Conservation (phyloP, 1,140 invertebrate genomes). For the Lepidotrigona ventralis region DNA sequence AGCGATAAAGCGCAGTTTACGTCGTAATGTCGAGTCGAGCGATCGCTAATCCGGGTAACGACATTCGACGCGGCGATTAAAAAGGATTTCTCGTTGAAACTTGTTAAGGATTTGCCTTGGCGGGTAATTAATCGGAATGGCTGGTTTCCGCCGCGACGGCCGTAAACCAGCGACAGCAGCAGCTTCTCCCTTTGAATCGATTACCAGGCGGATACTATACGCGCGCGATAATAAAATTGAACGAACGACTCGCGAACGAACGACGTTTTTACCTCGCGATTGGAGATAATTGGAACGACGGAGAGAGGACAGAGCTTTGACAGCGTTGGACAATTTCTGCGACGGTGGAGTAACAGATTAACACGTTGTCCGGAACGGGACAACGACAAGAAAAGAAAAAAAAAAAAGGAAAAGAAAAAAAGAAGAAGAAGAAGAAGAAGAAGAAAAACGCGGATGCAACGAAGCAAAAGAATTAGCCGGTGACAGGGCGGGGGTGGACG, state of each 20-base stretch:
- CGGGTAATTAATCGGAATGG: constrained; percentile 26
- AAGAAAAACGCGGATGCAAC: constrained; percentile 29
- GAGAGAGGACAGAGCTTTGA: not conserved
- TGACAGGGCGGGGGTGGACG: constrained; percentile 40
- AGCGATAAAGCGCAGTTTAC: no score
- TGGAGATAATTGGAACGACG: constrained; percentile 9
- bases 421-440: constrained; percentile 49
- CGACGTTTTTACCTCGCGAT: constrained; percentile 15
- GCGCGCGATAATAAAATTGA: not conserved
- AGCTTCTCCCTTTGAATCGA: not conserved
- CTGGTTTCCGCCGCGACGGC: not conserved
- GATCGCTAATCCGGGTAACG: not conserved
- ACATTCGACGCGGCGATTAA: not conserved
- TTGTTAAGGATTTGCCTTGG: constrained; percentile 6
- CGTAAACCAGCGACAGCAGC: not conserved
- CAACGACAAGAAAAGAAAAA: constrained; percentile 20
- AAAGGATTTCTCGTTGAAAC: constrained; percentile 9
- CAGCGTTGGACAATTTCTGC: constrained; percentile 53
- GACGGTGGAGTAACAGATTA: constrained; percentile 64
- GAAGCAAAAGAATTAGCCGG: constrained; percentile 36
- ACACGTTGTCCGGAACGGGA: constrained; percentile 51
- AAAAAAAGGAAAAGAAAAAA: constrained; percentile 57
- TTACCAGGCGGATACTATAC: not conserved
- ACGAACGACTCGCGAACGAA: not conserved
- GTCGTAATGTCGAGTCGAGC: constrained; percentile 7